Evolutionary conservation across 2,888 invertebrate genomes (phyloP), one percentile per base, ranked within the genome.

Genomic region (Folsomia candida): DNA sequence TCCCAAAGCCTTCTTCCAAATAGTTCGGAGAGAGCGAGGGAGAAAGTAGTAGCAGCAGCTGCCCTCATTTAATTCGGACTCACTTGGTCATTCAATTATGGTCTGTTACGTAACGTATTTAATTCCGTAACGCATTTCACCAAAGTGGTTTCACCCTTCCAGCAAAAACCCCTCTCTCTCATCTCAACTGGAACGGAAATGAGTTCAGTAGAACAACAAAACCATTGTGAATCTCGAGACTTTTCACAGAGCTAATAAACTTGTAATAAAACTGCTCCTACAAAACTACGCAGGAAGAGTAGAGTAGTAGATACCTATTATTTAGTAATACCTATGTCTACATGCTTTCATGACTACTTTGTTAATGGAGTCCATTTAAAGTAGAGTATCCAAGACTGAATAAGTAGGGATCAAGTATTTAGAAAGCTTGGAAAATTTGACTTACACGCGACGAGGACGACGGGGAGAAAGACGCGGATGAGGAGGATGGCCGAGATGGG

Each of bases 401-500:
- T n/a, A n/a, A n/a, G n/a, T n/a, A n/a, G n/a, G n/a, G n/a, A n/a
- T n/a, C n/a, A n/a, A n/a, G n/a, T n/a, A n/a, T n/a, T n/a, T n/a
- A n/a, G n/a, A n/a, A n/a, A n/a, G n/a, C n/a, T n/a, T n/a, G n/a
- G n/a, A n/a, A n/a, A n/a, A n/a, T n/a, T n/a, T 20, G 20, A 85
- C 87, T 87, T 82, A 87, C 87, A 85, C 81, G 84, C 83, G 77
- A 84, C 81, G 61, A 87, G 83, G 73, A 86, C 82, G 70, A 83
- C 80, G 69, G 87, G 87, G 77, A 87, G 83, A 68, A 85, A 61
- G 28, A 61, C 18, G 26, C 61, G 18, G 6, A 54, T n/a, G 20
- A 54, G 54, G 22, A 54, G 54, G 20, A 54, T 22, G 22, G n/a
- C 20, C n/a, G 54, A 54, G 54, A 54, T 54, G 11, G 54, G 54